phyloP scores from a whole-genome alignment of 2,797 vertebrate species.

The Falco columbarius region DNA sequence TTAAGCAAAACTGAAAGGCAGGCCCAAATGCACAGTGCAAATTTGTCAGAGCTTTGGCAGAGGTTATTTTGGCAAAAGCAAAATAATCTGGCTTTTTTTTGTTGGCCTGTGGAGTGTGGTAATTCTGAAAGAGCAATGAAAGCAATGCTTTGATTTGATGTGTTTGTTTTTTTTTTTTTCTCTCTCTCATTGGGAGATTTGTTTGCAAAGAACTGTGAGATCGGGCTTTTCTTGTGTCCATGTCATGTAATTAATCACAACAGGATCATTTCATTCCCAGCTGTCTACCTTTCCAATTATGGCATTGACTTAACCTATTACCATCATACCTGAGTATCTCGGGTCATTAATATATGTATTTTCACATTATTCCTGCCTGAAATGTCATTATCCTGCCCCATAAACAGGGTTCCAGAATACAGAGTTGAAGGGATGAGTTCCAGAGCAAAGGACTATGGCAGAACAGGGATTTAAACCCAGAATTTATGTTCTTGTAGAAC shows the following conservation, averaged over 20 bases:
- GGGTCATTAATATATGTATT: not conserved
- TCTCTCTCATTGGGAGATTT: not conserved
- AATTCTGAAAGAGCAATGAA: not conserved
- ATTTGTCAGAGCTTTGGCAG: not conserved
- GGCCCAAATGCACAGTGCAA: not conserved
- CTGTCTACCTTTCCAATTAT: not conserved
- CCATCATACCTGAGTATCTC: not conserved
- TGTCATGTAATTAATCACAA: not conserved
- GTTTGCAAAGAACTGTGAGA: not conserved
- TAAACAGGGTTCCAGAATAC: not conserved
- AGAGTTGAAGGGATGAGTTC: not conserved
- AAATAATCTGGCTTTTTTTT: not conserved
- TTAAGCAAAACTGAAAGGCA: not conserved
- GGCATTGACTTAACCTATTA: not conserved
- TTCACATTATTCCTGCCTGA: not conserved
- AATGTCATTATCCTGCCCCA: not conserved
- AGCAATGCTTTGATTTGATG: not conserved
- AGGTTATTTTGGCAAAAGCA: not conserved
- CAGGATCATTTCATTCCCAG: not conserved
- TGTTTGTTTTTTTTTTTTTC: not conserved
- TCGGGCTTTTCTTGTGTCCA: not conserved
- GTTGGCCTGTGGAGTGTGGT: not conserved
- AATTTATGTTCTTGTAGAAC: not conserved
- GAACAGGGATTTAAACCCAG: not conserved
- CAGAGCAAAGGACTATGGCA: not conserved